These are phyloP conservation scores for Rhamphomyia laevipes DNA, from an alignment of 2,888 invertebrate species.

Conservation along the genomic window DNA sequence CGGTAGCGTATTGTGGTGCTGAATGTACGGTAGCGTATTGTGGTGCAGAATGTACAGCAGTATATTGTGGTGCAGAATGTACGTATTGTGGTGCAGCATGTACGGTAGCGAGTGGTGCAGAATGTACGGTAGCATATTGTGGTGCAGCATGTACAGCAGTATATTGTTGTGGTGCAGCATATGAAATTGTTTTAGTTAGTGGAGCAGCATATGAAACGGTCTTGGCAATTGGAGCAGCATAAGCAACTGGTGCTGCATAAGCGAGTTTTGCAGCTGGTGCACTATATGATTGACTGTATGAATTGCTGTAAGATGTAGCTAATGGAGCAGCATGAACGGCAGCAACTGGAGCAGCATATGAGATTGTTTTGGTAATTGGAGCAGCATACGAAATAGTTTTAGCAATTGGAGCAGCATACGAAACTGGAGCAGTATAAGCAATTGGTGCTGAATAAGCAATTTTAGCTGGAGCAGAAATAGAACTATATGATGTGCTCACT, in stretches of 20 bases:
- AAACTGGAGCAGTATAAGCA: neutral
- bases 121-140: too few relatives aligned
- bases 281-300: too few relatives aligned
- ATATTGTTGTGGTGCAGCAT: constrained; percentile 10
- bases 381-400: too few relatives aligned
- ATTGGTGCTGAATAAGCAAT: neutral
- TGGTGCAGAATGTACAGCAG: too few relatives aligned
- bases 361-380: too few relatives aligned
- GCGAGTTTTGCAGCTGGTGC: constrained; percentile 7
- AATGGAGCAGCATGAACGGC: constrained; percentile 15
- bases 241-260: constrained; percentile 1
- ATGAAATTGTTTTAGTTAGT: constrained; percentile 7
- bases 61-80: too few relatives aligned
- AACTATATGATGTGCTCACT: constrained; percentile 8
- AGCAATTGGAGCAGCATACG: too few relatives aligned
- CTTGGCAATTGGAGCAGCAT: constrained; percentile 7
- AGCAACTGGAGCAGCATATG: constrained; percentile 9
- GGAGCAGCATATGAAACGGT: constrained; percentile 11
- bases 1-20: too few relatives aligned
- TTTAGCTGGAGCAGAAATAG: constrained; percentile 13
- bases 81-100: too few relatives aligned
- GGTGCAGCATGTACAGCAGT: too few relatives aligned
- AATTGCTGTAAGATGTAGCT: constrained; percentile 11
- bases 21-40: too few relatives aligned
- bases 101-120: too few relatives aligned